Evolutionary conservation across 2,797 vertebrate species (phyloP), one percentile per base, ranked within the genome.

Genomic region (Perdix hodgsoniae): DNA sequence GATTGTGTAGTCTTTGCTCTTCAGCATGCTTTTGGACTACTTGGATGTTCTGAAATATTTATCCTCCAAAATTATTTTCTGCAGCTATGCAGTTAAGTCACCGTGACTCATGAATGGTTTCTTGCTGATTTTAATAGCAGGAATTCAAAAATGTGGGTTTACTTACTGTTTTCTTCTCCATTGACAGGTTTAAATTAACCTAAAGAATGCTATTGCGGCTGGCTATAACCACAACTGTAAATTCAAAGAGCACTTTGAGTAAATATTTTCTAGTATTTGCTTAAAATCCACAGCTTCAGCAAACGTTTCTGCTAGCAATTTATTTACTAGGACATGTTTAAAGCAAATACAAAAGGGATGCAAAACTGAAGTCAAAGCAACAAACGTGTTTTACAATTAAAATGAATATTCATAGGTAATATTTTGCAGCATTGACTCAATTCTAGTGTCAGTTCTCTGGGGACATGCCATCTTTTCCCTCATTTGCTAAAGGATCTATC

Each of bases 61-160:
- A 54, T 66, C 9, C 50, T 65, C 44, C 42, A 47, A 49, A 90
- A 78, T n/a, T 71, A 52, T 91, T 93, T 91, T 50, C 19, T 65
- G 50, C 47, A 74, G 64, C 54, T 81, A 14, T 64, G 71, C 61
- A 86, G 71, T 94, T 94, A 84, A 94, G 49, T 83, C 12, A 42
- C 40, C 63, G 5, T 54, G 78, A 63, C 21, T 94, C 37, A 9
- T 69, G 57, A 90, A 83, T 65, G 42, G 63, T 50, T 83, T 90
- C 82, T 94, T 85, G 84, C 45, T 85, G 84, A 24, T 93, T 94
- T 94, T 92, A 87, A 81, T 63, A 56, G 54, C 11, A 67, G 24
- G n/a, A 49, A 69, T 88, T 85, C 73, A 35, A 83, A 83, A 39
- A 83, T 57, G 42, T 39, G 37, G 3, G 6, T 83, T 83, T 89